Conservation (phyloP, 2,113 vertebrate genomes). For the Mus pahari region DNA sequence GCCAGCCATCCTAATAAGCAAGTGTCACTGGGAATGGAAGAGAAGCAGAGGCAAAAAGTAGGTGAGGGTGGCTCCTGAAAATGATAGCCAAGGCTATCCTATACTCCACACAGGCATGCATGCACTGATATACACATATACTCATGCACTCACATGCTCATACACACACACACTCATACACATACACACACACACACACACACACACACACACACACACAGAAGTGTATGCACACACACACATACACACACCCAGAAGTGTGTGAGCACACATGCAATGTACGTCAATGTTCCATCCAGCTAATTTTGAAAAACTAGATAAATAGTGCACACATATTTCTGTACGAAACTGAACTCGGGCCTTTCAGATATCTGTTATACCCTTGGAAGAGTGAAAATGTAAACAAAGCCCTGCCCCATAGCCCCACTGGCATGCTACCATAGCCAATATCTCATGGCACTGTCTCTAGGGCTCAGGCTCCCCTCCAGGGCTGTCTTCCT, state of each 20-base stretch:
- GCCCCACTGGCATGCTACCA: too few relatives aligned
- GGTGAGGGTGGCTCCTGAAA: not conserved
- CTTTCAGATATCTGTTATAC: not conserved
- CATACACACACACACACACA: too few relatives aligned
- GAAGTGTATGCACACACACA: fast-evolving
- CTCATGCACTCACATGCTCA: too few relatives aligned
- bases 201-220: not conserved
- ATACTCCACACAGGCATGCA: not conserved
- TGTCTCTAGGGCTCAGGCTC: not conserved
- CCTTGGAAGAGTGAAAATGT: not conserved
- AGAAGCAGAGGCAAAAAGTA: not conserved
- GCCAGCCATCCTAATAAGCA: not conserved
- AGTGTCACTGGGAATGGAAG: not conserved
- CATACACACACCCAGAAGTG: too few relatives aligned
- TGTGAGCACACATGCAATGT: not conserved
- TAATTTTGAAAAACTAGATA: not conserved
- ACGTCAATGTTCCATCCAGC: not conserved
- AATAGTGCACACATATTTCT: not conserved
- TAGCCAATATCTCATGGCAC: too few relatives aligned
- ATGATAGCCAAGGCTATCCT: not conserved
- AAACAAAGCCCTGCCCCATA: not conserved
- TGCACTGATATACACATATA: not conserved
- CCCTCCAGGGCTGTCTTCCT: too few relatives aligned
- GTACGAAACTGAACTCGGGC: not conserved
- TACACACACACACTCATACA: not conserved